Evolutionary conservation across 2,113 vertebrate species (phyloP).

Genomic region (Neolamprologus ventralis): DNA sequence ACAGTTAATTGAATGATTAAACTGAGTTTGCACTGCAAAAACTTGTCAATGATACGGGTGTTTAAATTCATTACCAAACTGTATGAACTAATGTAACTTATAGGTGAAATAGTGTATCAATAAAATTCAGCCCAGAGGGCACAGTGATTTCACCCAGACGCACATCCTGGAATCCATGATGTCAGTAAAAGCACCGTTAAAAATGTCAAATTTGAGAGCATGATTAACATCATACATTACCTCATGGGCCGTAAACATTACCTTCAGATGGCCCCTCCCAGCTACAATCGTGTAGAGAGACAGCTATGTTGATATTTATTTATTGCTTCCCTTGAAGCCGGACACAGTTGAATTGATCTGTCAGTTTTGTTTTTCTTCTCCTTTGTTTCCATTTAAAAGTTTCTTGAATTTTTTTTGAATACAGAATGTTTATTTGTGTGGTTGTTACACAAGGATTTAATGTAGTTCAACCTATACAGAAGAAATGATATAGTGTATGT

Average conservation of each 20-base stretch:
- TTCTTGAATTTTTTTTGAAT: background rate
- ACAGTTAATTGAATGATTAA: background rate
- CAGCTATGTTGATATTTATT: background rate
- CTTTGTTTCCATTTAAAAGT: background rate
- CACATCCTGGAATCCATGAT: background rate
- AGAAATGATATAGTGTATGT: background rate
- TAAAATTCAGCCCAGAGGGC: fast-evolving
- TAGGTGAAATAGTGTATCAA: background rate
- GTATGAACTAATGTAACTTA: background rate
- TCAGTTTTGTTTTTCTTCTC: background rate
- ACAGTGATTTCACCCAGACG: background rate
- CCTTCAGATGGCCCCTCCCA: background rate
- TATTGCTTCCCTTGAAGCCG: background rate
- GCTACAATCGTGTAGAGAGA: fast-evolving
- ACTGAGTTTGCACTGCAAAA: background rate
- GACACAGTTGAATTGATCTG: background rate
- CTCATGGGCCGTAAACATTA: background rate
- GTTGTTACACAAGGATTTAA: background rate
- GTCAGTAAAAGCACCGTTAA: background rate
- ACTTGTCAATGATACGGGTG: background rate
- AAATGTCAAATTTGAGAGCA: background rate
- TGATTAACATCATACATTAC: background rate
- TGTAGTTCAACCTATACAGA: background rate
- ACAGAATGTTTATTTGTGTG: background rate
- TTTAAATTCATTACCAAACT: background rate